phyloP scores from a whole-genome alignment of 2,113 vertebrate genomes.

The Cynopterus brachyotis region DNA sequence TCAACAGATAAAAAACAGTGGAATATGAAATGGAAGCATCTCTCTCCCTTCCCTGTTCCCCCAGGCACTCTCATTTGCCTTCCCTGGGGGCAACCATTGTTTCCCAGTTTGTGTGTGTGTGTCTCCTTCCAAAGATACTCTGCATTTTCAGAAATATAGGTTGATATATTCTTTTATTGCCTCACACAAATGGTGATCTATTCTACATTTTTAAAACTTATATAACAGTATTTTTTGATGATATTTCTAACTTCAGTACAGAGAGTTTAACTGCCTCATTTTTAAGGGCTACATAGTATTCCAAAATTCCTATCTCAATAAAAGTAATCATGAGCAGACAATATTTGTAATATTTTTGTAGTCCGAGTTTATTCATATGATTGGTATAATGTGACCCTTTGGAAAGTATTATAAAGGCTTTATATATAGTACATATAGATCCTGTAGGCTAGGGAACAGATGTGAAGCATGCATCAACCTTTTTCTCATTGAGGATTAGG shows the following conservation, averaged over 20 bases:
- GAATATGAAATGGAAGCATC: neutral
- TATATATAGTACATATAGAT: neutral
- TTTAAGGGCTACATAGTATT: neutral
- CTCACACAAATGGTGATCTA: neutral
- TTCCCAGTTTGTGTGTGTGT: neutral
- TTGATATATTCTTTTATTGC: neutral
- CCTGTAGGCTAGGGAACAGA: neutral
- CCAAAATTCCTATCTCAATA: neutral
- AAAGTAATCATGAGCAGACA: neutral
- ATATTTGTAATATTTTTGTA: neutral
- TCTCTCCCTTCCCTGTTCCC: neutral
- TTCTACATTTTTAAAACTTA: neutral
- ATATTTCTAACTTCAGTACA: neutral
- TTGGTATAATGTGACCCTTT: accelerated
- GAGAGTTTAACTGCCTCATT: neutral
- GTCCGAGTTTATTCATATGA: neutral
- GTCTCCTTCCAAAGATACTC: neutral
- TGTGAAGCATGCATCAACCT: neutral
- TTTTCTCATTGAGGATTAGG: neutral
- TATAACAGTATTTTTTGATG: neutral
- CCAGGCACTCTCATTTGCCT: neutral
- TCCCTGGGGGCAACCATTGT: neutral
- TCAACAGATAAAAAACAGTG: neutral
- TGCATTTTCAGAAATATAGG: neutral
- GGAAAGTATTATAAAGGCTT: neutral